Evolutionary conservation across 2,888 invertebrate genomes (phyloP), one percentile per base, ranked within the genome.

Genomic region (Nemurella pictetii): DNA sequence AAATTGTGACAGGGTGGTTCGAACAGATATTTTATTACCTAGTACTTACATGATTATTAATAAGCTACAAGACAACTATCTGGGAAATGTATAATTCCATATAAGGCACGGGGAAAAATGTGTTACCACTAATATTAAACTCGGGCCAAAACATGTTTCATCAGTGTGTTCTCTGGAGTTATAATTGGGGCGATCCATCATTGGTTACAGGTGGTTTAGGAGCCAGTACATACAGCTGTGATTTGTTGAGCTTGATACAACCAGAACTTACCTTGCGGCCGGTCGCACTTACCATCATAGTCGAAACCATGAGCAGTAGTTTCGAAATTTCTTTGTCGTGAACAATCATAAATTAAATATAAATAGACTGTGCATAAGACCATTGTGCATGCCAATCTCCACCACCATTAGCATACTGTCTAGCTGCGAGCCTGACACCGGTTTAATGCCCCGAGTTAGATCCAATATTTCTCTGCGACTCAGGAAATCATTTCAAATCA

Each of bases 141-240:
- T 35, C 1, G 80, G 80, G 20, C 80, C n/a, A n/a, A 27, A 80
- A 80, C 80, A 80, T 35, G 35, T 80, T 80, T 80, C 80, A 80
- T 80, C 80, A 35, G 35, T n/a, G 30, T 78, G 78, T 78, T 78
- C 29, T 78, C 15, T 30, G 29, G 78, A 78, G 78, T 55, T 55
- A 80, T 80, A 80, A 80, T 80, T 80, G 36, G 80, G 80, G 35
- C 80, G 35, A 80, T 80, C 32, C 35, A 80, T 80, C 80, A 80
- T 35, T 26, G 35, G 35, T 26, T 80, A 35, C 32, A 80, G 80
- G 80, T 80, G 29, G 32, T 29, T 29, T 80, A 80, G 80, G 80
- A 30, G 32, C 80, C 26, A 35, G 26, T 5, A 35, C 26, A 80
- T 26, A 32, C 32, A 30, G 80, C 26, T 35, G 35, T 80, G 80